Percentiles rank a stretch among this genome's conserved stretches.
phyloP scores from a whole-genome alignment of 2,888 invertebrate genomes.

The Oligia strigilis region DNA sequence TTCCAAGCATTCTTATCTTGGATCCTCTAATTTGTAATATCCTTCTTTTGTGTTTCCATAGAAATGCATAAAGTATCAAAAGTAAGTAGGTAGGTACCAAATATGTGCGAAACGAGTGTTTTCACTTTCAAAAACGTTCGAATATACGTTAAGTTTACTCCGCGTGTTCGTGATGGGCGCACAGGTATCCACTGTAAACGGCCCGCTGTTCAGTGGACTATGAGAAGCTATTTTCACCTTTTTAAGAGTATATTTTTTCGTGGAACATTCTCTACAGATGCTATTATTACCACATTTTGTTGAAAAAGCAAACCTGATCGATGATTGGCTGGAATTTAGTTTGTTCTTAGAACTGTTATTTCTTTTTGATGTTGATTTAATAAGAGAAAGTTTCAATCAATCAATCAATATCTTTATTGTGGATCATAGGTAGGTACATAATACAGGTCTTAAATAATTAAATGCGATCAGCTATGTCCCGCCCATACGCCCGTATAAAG shows the following conservation, averaged over 20 bases:
- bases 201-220: conserved; percentile 54
- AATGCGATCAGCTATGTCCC: too few relatives aligned
- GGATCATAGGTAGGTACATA: too few relatives aligned
- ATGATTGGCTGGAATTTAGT: conserved; percentile 27
- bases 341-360: conserved; percentile 1
- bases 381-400: not conserved
- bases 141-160: not conserved
- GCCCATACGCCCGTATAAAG: too few relatives aligned
- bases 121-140: not conserved
- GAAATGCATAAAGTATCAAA: not conserved
- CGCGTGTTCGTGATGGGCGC: not conserved
- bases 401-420: too few relatives aligned
- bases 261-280: conserved; percentile 20
- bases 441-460: too few relatives aligned
- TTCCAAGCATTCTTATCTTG: too few relatives aligned
- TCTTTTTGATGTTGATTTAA: conserved; percentile 16
- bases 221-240: conserved; percentile 66
- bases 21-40: too few relatives aligned
- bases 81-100: not conserved
- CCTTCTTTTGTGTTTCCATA: too few relatives aligned
- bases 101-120: not conserved
- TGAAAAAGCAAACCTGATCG: conserved; percentile 18
- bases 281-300: conserved; percentile 34
- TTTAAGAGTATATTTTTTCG: conserved; percentile 59
- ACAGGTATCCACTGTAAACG: conserved; percentile 54